These are phyloP conservation scores for Vipera ursinii DNA, from an alignment of 2,797 vertebrate species.

Conservation along the genomic window DNA sequence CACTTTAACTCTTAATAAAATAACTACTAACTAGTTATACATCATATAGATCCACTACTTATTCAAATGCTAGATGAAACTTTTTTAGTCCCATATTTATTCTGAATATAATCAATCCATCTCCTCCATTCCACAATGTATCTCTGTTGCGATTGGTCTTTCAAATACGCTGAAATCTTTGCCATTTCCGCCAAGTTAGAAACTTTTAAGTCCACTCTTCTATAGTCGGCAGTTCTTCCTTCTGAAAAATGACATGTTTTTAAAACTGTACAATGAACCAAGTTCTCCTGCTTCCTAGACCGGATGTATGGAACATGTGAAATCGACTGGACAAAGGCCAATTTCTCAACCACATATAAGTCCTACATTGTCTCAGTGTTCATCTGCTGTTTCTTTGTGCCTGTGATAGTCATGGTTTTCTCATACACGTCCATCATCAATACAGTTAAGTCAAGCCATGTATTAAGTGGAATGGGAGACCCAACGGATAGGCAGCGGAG, in stretches of 20 bases:
- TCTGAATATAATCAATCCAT: no score
- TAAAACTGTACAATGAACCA: slow-evolving; percentile 29
- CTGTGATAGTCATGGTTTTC: slow-evolving; percentile 81
- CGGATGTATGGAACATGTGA: slow-evolving; percentile 86
- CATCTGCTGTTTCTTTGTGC: slow-evolving; percentile 84
- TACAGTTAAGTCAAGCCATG: slow-evolving; percentile 83
- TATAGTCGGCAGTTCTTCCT: no score
- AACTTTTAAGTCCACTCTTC: no score
- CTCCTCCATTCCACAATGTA: no score
- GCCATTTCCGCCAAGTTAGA: no score
- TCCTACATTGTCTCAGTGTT: slow-evolving; percentile 86
- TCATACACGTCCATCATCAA: slow-evolving; percentile 84
- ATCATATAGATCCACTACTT: no score
- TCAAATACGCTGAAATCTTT: no score
- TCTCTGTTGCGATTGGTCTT: no score
- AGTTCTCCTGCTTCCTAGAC: slow-evolving; percentile 65
- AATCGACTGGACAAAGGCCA: slow-evolving; percentile 89
- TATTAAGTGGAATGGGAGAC: slow-evolving; percentile 74
- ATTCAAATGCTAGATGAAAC: no score
- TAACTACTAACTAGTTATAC: no score
- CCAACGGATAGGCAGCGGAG: slow-evolving; percentile 79
- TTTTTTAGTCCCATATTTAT: no score
- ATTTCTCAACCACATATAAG: slow-evolving; percentile 88
- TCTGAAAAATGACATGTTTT: neutral
- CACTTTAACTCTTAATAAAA: no score